A percentile compares a stretch with the other conserved stretches of the same genome.
phyloP scores from a whole-genome alignment of 1,140 invertebrate genomes.

The Caenorhabditis remanei region DNA sequence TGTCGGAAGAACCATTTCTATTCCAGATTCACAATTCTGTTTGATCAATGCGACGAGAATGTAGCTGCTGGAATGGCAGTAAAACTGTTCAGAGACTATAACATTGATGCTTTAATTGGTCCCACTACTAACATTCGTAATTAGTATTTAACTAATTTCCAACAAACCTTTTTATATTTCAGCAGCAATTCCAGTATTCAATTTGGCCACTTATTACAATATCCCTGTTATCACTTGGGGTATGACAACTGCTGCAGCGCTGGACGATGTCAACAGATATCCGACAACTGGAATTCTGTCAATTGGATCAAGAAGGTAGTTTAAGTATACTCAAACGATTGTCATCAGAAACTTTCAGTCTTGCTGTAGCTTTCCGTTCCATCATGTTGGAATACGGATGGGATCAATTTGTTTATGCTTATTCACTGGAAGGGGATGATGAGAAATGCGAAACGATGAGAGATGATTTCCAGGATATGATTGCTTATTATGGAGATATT shows the following conservation, averaged over 20 bases:
- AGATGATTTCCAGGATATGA: constrained; percentile 39
- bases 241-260: not conserved
- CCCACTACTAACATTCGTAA: constrained; percentile 14
- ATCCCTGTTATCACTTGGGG: constrained; percentile 17
- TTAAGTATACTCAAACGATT: not conserved
- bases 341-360: not conserved
- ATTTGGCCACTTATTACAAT: not conserved
- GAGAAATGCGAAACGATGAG: constrained; percentile 40
- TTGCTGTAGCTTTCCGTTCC: constrained; percentile 5
- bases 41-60: constrained; percentile 32
- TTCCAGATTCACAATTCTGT: constrained; percentile 40
- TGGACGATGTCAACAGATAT: not conserved
- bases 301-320: constrained; percentile 2
- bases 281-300: constrained; percentile 6
- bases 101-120: constrained; percentile 1
- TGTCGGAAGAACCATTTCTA: not conserved
- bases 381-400: constrained; percentile 19
- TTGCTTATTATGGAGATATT: constrained; percentile 20
- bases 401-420: constrained; percentile 12
- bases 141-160: not conserved
- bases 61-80: constrained; percentile 18
- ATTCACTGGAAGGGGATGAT: constrained; percentile 18
- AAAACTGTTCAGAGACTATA: not conserved
- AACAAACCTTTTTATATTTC: not conserved
- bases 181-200: constrained; percentile 17